These are phyloP conservation scores for Anguilla anguilla DNA, from an alignment of 2,797 vertebrate species.

Conservation along the genomic window DNA sequence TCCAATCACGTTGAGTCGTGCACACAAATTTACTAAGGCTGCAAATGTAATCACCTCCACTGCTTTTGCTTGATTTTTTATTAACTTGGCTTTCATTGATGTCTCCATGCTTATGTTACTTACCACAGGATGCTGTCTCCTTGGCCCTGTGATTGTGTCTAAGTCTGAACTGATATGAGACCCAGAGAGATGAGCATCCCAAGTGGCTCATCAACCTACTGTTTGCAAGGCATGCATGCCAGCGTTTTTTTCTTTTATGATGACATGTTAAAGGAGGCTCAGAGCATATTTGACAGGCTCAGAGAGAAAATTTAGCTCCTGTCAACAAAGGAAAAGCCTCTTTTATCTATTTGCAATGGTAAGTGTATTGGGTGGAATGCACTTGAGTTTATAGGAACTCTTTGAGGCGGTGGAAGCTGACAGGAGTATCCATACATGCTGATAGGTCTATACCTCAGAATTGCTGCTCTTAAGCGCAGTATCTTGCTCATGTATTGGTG, in stretches of 20 bases:
- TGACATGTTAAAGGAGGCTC: neutral
- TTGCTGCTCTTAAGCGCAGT: neutral
- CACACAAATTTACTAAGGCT: neutral
- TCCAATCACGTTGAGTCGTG: neutral
- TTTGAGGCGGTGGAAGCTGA: neutral
- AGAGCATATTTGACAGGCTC: neutral
- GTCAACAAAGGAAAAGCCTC: neutral
- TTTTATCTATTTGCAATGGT: neutral
- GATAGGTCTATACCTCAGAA: neutral
- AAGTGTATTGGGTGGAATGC: neutral
- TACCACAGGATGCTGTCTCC: conserved; percentile 39
- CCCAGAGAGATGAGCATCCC: conserved; percentile 23
- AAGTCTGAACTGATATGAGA: conserved; percentile 28
- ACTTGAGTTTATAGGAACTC: neutral
- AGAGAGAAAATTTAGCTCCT: neutral
- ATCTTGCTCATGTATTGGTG: neutral
- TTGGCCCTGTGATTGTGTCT: conserved; percentile 26
- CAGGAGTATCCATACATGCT: neutral
- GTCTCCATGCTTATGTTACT: conserved; percentile 46
- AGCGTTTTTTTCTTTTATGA: neutral
- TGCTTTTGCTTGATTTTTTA: conserved; percentile 44
- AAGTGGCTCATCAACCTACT: conserved; percentile 21
- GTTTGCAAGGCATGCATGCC: conserved; percentile 25
- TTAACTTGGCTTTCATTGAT: conserved; percentile 35
- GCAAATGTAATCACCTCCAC: conserved; percentile 21